Conservation (phyloP, 1,140 invertebrate species). For the Tetramorium alpestre region DNA sequence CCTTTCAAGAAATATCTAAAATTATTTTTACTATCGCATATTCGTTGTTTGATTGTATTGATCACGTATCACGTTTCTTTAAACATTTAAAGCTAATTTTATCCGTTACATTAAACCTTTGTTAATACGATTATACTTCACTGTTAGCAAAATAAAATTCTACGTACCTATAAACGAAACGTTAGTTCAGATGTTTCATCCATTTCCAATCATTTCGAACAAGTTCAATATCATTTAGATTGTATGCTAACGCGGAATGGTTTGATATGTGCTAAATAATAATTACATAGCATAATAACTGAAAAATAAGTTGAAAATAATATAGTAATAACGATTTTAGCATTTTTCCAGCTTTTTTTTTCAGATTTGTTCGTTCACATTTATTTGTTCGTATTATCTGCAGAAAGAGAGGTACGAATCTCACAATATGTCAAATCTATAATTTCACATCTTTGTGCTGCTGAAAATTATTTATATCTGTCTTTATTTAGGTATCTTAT, state of each 20-base stretch:
- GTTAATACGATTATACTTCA: neutral
- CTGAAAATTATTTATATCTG: constrained; percentile 13
- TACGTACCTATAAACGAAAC: neutral
- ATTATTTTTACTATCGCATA: neutral
- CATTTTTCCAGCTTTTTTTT: neutral
- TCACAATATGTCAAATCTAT: neutral
- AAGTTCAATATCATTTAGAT: constrained; percentile 28
- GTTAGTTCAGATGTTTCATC: neutral
- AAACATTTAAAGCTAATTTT: constrained; percentile 15
- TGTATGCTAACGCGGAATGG: neutral
- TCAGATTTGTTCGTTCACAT: neutral
- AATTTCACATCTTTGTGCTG: neutral
- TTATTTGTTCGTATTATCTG: neutral
- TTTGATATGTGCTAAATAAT: neutral
- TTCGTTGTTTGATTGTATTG: neutral
- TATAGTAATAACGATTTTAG: neutral
- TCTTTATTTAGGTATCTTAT: neutral
- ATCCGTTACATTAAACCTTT: constrained; percentile 4
- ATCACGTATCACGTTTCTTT: neutral
- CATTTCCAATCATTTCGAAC: constrained; percentile 1
- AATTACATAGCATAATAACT: neutral
- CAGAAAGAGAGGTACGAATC: neutral
- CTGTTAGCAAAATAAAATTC: neutral
- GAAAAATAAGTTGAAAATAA: neutral
- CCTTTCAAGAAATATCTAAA: neutral